Conservation (phyloP, 1,140 invertebrate species). For the Sitophilus oryzae region DNA sequence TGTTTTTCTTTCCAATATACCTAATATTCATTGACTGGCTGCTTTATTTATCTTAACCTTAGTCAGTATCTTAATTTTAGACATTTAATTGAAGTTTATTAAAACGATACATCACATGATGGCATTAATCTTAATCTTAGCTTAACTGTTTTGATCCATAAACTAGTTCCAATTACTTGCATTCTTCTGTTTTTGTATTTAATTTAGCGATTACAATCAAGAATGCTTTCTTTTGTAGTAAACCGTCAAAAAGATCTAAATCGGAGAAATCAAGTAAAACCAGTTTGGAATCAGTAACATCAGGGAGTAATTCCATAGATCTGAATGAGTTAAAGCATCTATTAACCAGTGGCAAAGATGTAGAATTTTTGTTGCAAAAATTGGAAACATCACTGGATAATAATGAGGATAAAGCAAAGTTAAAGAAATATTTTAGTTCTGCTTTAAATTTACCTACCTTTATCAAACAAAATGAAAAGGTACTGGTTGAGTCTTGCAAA, state of each 20-base stretch:
- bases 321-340: conserved; percentile 60
- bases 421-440: conserved; percentile 47
- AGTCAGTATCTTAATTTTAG: too few relatives aligned
- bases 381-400: conserved; percentile 53
- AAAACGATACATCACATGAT: too few relatives aligned
- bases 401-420: conserved; percentile 33
- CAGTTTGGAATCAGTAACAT: conserved; percentile 41
- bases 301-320: conserved; percentile 30
- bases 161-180: too few relatives aligned
- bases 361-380: conserved; percentile 60
- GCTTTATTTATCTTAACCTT: too few relatives aligned
- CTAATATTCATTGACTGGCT: too few relatives aligned
- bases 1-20: too few relatives aligned
- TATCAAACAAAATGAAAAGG: conserved; percentile 61
- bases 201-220: conserved; percentile 11
- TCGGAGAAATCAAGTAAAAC: conserved; percentile 33
- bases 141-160: too few relatives aligned
- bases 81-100: too few relatives aligned
- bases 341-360: conserved; percentile 57
- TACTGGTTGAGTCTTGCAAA: conserved; percentile 32
- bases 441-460: conserved; percentile 70
- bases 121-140: too few relatives aligned
- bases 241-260: conserved; percentile 21
- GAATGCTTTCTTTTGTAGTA: conserved; percentile 13
- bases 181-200: background rate